Evolutionary conservation across 2,113 vertebrate genomes (phyloP).

Genomic region (Brachypodius melanocephalos): DNA sequence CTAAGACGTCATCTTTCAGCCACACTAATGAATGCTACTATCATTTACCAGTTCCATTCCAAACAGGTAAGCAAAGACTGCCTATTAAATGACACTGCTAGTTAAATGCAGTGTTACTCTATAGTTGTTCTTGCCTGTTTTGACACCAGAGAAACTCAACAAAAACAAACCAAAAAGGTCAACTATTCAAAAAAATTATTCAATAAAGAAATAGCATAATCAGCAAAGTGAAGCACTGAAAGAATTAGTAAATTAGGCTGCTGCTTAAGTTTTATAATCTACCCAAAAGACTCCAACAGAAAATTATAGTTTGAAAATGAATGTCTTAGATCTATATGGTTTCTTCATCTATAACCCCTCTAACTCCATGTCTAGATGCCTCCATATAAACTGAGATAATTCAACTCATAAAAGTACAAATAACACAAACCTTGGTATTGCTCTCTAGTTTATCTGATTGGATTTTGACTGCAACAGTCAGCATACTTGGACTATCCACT

Average conservation of each 20-base stretch:
- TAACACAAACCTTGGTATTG: conserved; percentile 86
- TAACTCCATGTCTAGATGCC: background rate
- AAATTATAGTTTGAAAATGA: background rate
- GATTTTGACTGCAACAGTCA: conserved; percentile 92
- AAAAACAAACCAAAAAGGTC: background rate
- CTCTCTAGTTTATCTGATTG: conserved; percentile 87
- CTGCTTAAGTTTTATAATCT: background rate
- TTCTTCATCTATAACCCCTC: background rate
- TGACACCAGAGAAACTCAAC: background rate
- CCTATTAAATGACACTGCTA: background rate
- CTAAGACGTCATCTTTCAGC: background rate
- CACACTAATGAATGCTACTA: background rate
- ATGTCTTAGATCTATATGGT: background rate
- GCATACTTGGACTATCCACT: conserved; percentile 87
- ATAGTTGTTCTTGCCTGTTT: background rate
- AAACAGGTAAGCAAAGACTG: background rate
- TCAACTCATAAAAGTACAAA: background rate
- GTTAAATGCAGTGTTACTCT: background rate
- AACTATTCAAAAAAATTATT: background rate
- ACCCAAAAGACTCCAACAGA: background rate
- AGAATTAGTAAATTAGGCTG: background rate
- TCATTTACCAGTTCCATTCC: background rate
- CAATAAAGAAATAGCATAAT: background rate
- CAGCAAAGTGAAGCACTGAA: background rate
- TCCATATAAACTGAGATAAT: background rate